Percentiles rank a stretch among this genome's conserved stretches.
phyloP scores from a whole-genome alignment of 2,113 vertebrate genomes.

The human (Homo sapiens) region GRCh38 chr13:22007001-22007500 shows the following conservation, averaged over 20 bases:
- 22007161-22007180: not conserved
- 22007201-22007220: too few relatives aligned
- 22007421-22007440: not conserved
- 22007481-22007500: not conserved
- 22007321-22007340: not conserved
- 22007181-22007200: too few relatives aligned
- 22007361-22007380: not conserved
- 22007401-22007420: not conserved
- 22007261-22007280: constrained; percentile 12
- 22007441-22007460: not conserved
- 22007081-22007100: not conserved
- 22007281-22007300: not conserved
- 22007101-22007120: not conserved
- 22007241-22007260: not conserved
- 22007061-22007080: not conserved
- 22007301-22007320: not conserved
- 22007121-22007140: not conserved
- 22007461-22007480: not conserved
- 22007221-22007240: not conserved
- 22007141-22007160: not conserved
- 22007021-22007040: not conserved
- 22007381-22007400: not conserved
- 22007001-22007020: not conserved
- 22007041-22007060: not conserved
- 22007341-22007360: not conserved